Evolutionary conservation across 2,113 vertebrate genomes (phyloP).

Genomic region (Taxidea taxus): DNA sequence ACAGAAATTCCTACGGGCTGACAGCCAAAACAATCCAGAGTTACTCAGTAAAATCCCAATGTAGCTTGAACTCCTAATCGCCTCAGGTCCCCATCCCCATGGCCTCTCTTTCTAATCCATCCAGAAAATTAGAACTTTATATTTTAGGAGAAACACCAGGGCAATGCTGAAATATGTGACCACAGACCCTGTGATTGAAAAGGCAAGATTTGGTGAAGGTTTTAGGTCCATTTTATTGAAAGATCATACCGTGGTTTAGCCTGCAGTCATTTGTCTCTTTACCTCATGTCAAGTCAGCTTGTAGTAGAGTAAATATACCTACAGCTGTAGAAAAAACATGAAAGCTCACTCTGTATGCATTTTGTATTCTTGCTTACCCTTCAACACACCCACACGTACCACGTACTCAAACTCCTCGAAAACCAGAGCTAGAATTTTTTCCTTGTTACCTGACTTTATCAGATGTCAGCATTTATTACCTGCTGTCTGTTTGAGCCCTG

Average conservation of each 20-base stretch:
- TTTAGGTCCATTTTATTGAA: slow-evolving; percentile 4
- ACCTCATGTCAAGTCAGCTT: background rate
- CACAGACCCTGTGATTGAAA: background rate
- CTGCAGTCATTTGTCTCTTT: background rate
- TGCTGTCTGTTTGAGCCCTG: background rate
- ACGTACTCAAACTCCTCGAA: background rate
- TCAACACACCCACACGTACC: background rate
- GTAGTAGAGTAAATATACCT: background rate
- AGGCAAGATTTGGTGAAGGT: background rate
- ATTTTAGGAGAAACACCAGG: too few species aligned
- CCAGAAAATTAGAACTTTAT: background rate
- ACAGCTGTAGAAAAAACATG: background rate
- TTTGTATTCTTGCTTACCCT: background rate
- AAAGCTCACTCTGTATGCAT: background rate
- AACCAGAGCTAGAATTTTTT: background rate
- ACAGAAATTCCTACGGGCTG: background rate
- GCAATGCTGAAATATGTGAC: background rate
- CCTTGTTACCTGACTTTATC: background rate
- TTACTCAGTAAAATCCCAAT: background rate
- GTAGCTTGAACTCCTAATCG: background rate
- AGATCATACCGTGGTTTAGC: background rate
- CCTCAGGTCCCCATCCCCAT: background rate
- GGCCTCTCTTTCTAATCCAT: background rate
- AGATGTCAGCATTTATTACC: background rate
- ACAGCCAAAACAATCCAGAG: background rate